These are phyloP conservation scores for Tauraco hartlaubi DNA, from an alignment of 2,797 vertebrate species.

Conservation along the genomic window DNA sequence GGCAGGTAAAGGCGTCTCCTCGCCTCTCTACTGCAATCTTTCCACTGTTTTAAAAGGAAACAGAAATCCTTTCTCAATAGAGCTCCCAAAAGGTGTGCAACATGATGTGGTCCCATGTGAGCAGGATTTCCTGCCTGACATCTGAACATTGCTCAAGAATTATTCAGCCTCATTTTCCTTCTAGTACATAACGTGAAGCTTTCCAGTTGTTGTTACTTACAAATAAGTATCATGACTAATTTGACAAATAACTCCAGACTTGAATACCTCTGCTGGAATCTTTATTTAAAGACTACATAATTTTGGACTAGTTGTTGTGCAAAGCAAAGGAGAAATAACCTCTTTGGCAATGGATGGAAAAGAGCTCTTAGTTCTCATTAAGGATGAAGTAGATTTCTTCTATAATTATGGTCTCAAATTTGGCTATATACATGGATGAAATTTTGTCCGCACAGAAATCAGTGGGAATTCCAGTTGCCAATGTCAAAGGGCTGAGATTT, in stretches of 20 bases:
- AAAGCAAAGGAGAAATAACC: conserved; percentile 46
- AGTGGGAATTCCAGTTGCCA: background rate
- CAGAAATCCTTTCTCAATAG: background rate
- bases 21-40: background rate
- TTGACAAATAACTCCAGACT: conserved; percentile 62
- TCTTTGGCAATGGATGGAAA: background rate
- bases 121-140: conserved; percentile 21
- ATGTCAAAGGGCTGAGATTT: background rate
- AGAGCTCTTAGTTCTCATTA: background rate
- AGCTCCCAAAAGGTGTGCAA: background rate
- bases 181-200: conserved; percentile 49
- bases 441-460: background rate
- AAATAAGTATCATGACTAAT: conserved; percentile 69
- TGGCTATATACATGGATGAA: background rate
- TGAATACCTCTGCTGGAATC: conserved; percentile 54
- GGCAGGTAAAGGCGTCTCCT: background rate
- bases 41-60: background rate
- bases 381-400: background rate
- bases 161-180: conserved; percentile 41
- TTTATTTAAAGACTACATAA: conserved; percentile 27
- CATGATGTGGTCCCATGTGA: background rate
- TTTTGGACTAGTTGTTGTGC: conserved; percentile 39
- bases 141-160: conserved; percentile 41
- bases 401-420: background rate
- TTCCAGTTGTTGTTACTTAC: conserved; percentile 70